phyloP scores from a whole-genome alignment of 2,797 vertebrate genomes.

The Sciurus vulgaris region DNA sequence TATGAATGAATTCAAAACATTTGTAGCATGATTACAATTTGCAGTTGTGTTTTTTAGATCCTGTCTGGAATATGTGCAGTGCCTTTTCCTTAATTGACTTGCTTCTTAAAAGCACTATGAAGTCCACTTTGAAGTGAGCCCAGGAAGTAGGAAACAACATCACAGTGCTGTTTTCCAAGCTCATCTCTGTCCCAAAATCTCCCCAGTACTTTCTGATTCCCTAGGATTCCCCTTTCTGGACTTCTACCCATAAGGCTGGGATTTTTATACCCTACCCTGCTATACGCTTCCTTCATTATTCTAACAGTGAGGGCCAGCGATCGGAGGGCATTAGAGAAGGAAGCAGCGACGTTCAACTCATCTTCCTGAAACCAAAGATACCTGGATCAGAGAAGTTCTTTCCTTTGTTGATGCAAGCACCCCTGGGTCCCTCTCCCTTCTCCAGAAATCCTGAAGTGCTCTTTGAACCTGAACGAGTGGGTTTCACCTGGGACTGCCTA shows the following conservation, averaged over 20 bases:
- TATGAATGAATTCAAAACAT: too few relatives aligned
- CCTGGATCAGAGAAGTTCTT: background rate
- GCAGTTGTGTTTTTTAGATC: fast-evolving
- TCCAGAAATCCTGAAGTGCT: background rate
- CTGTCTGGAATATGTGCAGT: background rate
- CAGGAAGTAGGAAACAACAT: fast-evolving
- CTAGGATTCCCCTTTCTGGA: background rate
- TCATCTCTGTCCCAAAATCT: background rate
- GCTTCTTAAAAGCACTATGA: fast-evolving
- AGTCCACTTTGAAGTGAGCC: background rate
- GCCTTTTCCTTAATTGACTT: too few relatives aligned
- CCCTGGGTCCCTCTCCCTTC: fast-evolving
- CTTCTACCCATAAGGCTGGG: background rate
- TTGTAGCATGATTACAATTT: too few relatives aligned
- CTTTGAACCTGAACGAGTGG: background rate
- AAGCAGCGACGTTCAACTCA: background rate
- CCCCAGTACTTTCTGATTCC: background rate
- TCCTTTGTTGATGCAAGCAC: background rate
- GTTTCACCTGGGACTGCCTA: background rate
- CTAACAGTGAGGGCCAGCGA: background rate
- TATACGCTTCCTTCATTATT: background rate
- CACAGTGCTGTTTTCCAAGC: background rate
- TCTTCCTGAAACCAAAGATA: background rate
- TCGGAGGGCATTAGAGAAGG: fast-evolving
- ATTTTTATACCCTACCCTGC: background rate